Evolutionary conservation across 2,113 vertebrate species (phyloP).

Genomic region (Macaca nemestrina): DNA sequence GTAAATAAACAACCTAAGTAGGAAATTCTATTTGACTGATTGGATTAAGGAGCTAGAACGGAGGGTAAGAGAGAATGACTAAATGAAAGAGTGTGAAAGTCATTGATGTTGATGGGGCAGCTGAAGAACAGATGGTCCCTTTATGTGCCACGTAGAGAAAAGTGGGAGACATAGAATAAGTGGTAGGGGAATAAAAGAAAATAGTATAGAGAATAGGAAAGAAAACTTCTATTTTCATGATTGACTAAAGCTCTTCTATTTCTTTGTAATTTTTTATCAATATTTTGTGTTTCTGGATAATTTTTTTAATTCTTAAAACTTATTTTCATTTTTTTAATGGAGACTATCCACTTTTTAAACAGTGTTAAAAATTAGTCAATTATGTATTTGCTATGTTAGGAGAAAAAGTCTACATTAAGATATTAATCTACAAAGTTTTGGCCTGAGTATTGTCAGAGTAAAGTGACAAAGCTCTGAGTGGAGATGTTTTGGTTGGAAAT

Average conservation of each 20-base stretch:
- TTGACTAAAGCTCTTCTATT: neutral
- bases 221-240: neutral
- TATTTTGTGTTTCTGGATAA: neutral
- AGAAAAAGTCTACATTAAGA: neutral
- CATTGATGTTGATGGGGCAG: neutral
- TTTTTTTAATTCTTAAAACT: neutral
- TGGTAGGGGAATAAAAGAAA: neutral
- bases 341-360: neutral
- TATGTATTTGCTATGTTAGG: neutral
- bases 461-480: slow-evolving; percentile 36
- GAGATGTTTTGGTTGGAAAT: slow-evolving; percentile 48
- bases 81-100: neutral
- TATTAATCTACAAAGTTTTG: neutral
- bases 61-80: neutral
- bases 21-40: neutral
- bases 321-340: neutral
- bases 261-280: neutral
- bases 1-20: neutral
- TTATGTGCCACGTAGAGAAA: neutral
- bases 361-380: neutral
- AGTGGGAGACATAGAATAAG: neutral
- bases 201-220: neutral
- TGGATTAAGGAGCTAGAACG: neutral
- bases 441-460: neutral
- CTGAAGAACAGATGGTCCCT: neutral